Percentiles rank a stretch among this genome's conserved stretches.
phyloP scores from a whole-genome alignment of 2,797 vertebrate genomes.

The Macropodus opercularis region DNA sequence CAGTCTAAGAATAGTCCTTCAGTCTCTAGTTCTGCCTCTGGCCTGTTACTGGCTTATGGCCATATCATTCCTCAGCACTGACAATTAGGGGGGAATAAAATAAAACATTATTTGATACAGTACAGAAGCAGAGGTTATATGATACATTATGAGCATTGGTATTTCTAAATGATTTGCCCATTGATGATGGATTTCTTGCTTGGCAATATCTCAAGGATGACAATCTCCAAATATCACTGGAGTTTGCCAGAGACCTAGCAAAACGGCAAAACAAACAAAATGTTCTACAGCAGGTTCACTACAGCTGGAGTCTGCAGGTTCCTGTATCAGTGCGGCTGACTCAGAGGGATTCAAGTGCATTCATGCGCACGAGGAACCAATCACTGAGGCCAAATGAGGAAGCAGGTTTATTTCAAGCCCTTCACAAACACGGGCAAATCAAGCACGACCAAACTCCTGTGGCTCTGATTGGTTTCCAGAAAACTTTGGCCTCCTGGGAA shows the following conservation, averaged over 20 bases:
- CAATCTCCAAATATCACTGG: background rate
- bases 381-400: constrained; percentile 30
- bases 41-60: background rate
- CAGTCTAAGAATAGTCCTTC: constrained; percentile 10
- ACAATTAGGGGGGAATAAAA: background rate
- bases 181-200: background rate
- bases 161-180: background rate
- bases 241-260: background rate
- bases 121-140: background rate
- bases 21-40: constrained; percentile 8
- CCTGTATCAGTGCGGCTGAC: constrained; percentile 17
- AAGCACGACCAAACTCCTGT: constrained; percentile 14
- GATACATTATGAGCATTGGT: background rate
- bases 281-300: too few species aligned
- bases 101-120: background rate
- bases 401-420: constrained; percentile 2
- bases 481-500: constrained; percentile 25
- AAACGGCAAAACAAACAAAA: constrained; percentile 1
- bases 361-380: constrained; percentile 37
- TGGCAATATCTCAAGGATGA: background rate
- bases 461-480: constrained; percentile 22
- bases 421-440: constrained; percentile 8
- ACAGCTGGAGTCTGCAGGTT: background rate
- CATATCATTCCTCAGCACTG: background rate
- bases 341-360: constrained; percentile 21